phyloP scores from a whole-genome alignment of 2,888 invertebrate genomes.

The Petrolisthes cinctipes region DNA sequence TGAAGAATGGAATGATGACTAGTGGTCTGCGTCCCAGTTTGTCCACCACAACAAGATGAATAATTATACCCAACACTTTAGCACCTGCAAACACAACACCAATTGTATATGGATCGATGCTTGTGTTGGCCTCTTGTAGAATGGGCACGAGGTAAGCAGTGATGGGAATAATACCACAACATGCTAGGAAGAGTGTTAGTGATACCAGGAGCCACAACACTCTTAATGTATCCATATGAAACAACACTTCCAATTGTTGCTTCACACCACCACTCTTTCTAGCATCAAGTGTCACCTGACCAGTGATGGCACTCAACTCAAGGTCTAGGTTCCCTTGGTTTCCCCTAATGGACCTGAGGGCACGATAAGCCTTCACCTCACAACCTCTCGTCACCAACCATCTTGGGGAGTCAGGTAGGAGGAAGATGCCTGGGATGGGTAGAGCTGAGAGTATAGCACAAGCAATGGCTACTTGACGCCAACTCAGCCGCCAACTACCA shows the following conservation, averaged over 20 bases:
- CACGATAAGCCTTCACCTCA: neutral
- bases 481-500: neutral
- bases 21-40: neutral
- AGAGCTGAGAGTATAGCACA: neutral
- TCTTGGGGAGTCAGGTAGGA: constrained; percentile 1
- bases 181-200: neutral
- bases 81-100: neutral
- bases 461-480: neutral
- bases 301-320: neutral
- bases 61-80: neutral
- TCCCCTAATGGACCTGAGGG: neutral
- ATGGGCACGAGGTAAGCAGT: neutral
- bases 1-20: neutral
- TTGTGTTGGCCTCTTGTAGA: neutral
- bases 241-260: neutral
- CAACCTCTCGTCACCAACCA: constrained; percentile 6
- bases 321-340: neutral
- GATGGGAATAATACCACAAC: neutral
- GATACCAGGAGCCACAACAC: neutral
- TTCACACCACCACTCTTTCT: neutral
- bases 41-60: neutral
- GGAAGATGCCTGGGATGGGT: neutral
- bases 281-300: neutral
- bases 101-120: neutral
- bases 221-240: neutral